Base-by-base conservation (phyloP, 2,888 invertebrate species). In the Tetanocera ferruginea region DNA sequence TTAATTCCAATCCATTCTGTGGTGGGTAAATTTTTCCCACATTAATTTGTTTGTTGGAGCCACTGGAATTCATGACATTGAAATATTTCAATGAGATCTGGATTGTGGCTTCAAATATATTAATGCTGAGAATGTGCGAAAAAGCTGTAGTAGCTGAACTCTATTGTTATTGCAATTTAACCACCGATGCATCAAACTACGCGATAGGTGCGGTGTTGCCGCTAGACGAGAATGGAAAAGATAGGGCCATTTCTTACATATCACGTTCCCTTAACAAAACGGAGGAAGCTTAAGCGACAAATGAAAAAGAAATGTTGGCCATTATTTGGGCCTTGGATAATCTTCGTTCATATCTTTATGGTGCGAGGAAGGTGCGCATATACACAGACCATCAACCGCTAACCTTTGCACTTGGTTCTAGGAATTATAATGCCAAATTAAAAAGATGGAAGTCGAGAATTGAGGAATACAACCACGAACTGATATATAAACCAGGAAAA, bases 301-400 rank as follows among this genome's bases (percentile, higher is more conserved):
- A 57, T 11, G 23, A 23, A n/a, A n/a, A 55, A 3, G 55, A 55
- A n/a, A 55, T 55, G 55, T 23, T 55, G 9, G 57, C 57, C 9
- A 77, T 78, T 11, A 62, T 79, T 6, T 78, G 73, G 80, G 25
- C 73, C 9, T 25, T 78, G 1, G 76, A 78, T 43, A 80, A 78
- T 17, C 51, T 80, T 5, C n/a, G 81, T n/a, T 77, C 77, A 3
- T 81, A 82, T 17, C 31, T 80, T 9, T 81, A 79, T 28, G 81
- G 79, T 2, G 80, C 80, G 5, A 79, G 69, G 23, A 76, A 76
- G 34, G 78, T 81, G 8, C 76, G 72, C 57, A 78, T 81, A 5
- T 66, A 79, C n/a, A 81, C 81, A 0, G 78, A 81, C 52, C 81
- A 82, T 55, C 79, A 81, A 37, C 79, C 0, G 72, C 78, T 11